These are phyloP conservation scores for Eurytoma californica DNA, from an alignment of 2,888 invertebrate species.

Conservation along the genomic window DNA sequence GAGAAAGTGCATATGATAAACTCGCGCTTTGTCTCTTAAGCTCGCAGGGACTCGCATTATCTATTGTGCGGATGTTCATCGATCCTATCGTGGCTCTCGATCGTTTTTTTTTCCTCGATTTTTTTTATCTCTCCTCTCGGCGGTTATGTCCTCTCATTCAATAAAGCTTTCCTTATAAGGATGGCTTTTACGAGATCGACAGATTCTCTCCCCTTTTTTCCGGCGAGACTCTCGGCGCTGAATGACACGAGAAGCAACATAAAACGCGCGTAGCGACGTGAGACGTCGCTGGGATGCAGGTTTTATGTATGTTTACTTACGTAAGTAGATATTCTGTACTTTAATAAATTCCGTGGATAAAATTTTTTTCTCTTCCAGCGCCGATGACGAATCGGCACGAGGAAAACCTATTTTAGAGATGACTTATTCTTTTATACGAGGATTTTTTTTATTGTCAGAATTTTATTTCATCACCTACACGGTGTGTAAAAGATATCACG, in stretches of 20 bases:
- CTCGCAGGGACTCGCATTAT: conserved; percentile 28
- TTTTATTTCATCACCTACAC: neutral
- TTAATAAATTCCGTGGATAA: conserved; percentile 36
- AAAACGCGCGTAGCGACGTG: conserved; percentile 3
- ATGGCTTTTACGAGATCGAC: conserved; percentile 37
- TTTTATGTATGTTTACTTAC: conserved; percentile 19
- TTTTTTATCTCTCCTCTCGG: conserved; percentile 4
- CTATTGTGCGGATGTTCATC: conserved; percentile 47
- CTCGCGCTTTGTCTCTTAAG: conserved; percentile 37
- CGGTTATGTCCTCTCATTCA: conserved; percentile 26
- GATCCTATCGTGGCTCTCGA: conserved; percentile 40
- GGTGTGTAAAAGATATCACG: no score
- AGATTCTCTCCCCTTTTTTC: conserved; percentile 10
- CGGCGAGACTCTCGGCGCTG: conserved; percentile 9
- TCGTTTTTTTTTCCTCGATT: conserved; percentile 27
- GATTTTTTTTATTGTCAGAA: neutral
- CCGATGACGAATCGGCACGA: conserved; percentile 18
- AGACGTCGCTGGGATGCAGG: conserved; percentile 6
- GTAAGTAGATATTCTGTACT: conserved; percentile 33
- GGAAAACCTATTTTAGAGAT: conserved; percentile 34
- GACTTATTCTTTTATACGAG: conserved; percentile 7
- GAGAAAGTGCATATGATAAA: conserved; percentile 30
- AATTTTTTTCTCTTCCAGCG: conserved; percentile 25
- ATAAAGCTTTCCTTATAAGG: conserved; percentile 45
- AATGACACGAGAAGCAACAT: neutral